These are phyloP conservation scores for Pachymerium ferrugineum DNA, from an alignment of 2,888 invertebrate genomes.

Conservation along the genomic window DNA sequence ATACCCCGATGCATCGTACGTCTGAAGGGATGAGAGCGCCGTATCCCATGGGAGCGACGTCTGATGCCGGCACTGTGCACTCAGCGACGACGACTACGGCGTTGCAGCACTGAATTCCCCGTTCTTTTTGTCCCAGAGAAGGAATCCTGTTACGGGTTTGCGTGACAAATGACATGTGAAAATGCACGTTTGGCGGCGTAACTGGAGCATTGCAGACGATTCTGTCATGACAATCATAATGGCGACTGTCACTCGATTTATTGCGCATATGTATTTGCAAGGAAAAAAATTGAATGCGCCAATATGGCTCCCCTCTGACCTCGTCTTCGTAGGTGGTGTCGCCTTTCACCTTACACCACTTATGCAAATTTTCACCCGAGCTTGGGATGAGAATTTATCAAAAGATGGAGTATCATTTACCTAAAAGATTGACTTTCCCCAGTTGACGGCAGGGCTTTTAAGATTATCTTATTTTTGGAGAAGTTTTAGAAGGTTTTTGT, in stretches of 20 bases:
- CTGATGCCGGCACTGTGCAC: slow-evolving; percentile 27
- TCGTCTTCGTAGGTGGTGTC: not conserved
- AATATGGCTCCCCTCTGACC: slow-evolving; percentile 17
- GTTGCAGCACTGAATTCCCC: slow-evolving; percentile 18
- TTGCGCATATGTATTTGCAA: not conserved
- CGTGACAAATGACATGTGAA: slow-evolving; percentile 32
- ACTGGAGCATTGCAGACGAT: not conserved
- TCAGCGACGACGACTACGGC: slow-evolving; percentile 5
- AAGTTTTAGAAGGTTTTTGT: no score
- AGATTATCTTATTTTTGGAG: no score
- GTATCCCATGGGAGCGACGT: slow-evolving; percentile 20
- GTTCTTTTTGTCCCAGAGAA: slow-evolving; percentile 12
- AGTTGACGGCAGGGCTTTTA: no score
- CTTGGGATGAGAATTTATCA: slow-evolving; percentile 13
- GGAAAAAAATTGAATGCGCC: slow-evolving; percentile 5
- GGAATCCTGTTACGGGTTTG: slow-evolving; percentile 28
- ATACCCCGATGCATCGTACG: slow-evolving; percentile 31
- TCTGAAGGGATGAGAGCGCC: slow-evolving; percentile 33
- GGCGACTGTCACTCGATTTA: slow-evolving; percentile 32
- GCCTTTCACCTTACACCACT: not conserved
- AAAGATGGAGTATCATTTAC: not conserved
- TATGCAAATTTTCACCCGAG: slow-evolving; percentile 32
- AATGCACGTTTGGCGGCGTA: slow-evolving; percentile 12
- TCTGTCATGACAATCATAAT: slow-evolving; percentile 30
- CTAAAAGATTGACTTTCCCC: not conserved